phyloP scores from a whole-genome alignment of 2,888 invertebrate species.

The Sinentomon sp. region DNA sequence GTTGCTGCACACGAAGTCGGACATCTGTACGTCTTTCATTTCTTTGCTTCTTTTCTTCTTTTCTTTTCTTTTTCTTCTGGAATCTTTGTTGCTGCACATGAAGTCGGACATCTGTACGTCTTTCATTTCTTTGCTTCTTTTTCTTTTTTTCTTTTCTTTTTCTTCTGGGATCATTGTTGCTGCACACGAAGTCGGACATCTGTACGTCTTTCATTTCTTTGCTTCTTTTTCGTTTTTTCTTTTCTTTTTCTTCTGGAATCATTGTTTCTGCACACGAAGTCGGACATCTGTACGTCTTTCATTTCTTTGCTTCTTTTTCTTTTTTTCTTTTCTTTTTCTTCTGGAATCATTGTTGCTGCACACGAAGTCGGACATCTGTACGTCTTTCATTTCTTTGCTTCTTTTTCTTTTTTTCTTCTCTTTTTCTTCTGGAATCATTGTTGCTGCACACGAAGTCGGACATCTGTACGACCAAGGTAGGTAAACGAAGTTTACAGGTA shows the following conservation, averaged over 20 bases:
- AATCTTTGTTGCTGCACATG: conserved; percentile 83
- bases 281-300: conserved; percentile 21
- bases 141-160: too few species aligned
- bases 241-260: too few species aligned
- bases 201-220: conserved; percentile 36
- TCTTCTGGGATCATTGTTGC: conserved; percentile 89
- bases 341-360: conserved; percentile 82
- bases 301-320: conserved; percentile 1
- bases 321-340: too few species aligned
- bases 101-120: conserved; percentile 86
- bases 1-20: conserved; percentile 91
- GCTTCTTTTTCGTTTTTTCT: too few species aligned
- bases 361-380: conserved; percentile 92
- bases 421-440: conserved; percentile 60
- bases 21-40: conserved; percentile 53
- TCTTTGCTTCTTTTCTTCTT: background rate
- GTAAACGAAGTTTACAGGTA: too few species aligned
- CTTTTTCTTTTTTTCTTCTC: conserved; percentile 21
- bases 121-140: conserved; percentile 3
- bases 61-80: too few species aligned
- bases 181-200: conserved; percentile 84
- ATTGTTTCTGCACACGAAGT: conserved; percentile 22
- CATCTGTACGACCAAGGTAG: conserved; percentile 41
- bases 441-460: conserved; percentile 86
- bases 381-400: conserved; percentile 26